Evolutionary conservation across 2,888 invertebrate species (phyloP).

Genomic region (Liodrosophila aerea): DNA sequence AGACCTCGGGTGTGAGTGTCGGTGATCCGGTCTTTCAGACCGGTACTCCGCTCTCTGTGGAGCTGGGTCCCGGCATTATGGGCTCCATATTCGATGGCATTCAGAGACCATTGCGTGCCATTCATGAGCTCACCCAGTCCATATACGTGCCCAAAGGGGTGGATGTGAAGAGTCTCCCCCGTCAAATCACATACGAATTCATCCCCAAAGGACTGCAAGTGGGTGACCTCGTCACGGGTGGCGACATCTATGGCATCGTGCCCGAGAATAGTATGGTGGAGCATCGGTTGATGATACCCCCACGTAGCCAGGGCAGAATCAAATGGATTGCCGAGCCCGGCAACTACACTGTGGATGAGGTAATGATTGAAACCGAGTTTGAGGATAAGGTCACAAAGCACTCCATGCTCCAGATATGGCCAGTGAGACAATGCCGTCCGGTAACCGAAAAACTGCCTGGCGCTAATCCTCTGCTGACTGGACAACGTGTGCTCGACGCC

Average conservation of each 20-base stretch:
- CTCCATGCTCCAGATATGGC: slow-evolving; percentile 99
- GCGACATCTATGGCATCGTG: slow-evolving; percentile 97
- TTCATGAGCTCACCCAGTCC: slow-evolving; percentile 94
- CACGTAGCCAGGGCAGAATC: slow-evolving; percentile 96
- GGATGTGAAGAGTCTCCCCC: slow-evolving; percentile 93
- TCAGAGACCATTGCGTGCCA: slow-evolving; percentile 98
- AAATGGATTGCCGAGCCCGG: slow-evolving; percentile 96
- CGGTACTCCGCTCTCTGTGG: slow-evolving; percentile 99
- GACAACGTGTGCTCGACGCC: slow-evolving; percentile 98
- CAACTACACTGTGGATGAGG: slow-evolving; percentile 95
- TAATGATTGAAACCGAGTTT: slow-evolving; percentile 98
- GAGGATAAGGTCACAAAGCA: slow-evolving; percentile 95
- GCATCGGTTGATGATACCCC: slow-evolving; percentile 97
- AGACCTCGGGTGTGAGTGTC: slow-evolving; percentile 98
- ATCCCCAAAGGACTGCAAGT: slow-evolving; percentile 90
- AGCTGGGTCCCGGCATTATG: slow-evolving; percentile 99
- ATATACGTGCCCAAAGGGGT: slow-evolving; percentile 99
- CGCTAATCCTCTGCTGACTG: slow-evolving; percentile 98
- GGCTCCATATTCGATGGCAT: slow-evolving; percentile 99
- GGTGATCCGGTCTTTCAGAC: slow-evolving; percentile 99
- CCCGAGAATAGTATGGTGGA: slow-evolving; percentile 98
- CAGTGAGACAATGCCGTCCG: slow-evolving; percentile 98
- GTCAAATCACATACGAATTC: slow-evolving; percentile 94
- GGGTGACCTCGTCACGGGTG: slow-evolving; percentile 98
- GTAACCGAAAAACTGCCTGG: slow-evolving; percentile 98